Base-by-base conservation (phyloP, 37 sponge, comb jelly and placozoan species). In the Geodia barretti region DNA sequence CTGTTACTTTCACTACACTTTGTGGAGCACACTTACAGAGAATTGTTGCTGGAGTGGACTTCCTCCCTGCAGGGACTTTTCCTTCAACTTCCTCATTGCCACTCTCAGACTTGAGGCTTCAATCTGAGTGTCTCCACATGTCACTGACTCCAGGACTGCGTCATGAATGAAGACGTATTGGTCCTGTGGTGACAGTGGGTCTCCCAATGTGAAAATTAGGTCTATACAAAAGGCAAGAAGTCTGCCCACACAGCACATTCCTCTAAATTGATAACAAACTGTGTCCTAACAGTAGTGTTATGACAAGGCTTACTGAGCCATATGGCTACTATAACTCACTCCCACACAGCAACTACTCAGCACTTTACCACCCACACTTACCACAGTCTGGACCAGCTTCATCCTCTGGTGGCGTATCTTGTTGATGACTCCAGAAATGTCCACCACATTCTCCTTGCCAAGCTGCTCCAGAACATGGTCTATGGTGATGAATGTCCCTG, bases 401-500 rank as follows among this genome's bases (percentile, higher is more conserved):
- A 87, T 83, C 19, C 92, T 63, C 76, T 91, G 83, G 1, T 75
- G 70, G 74, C 92, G 72, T 65, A 83, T 78, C 64, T 69, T 83
- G 76, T 40, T 70, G 31, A 91, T 74, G 23, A 69, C 60, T 29
- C 76, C 69, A 34, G 73, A 35, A 59, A 91, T 78, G 79, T 91
- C 92, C 30, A 91, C 73, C 5, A 68, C 66, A 28, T 74, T n/a
- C 68, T 91, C 88, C 2, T 62, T 68, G 24, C 78, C 59, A 2
- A 83, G 36, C 66, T 91, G 87, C 24, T 91, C 83, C 83, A 91
- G 79, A 35, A 73, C 76, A 41, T 25, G 24, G 72, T 91, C 92
- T 39, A 91, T 82, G 54, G 84, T 60, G 23, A 91, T 88, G 77
- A 85, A 88, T 34, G 93, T 92, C 59, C 93, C 93, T 59, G 89